These are phyloP conservation scores for Lerista edwardsae DNA, from an alignment of 2,797 vertebrate species.

Conservation along the genomic window DNA sequence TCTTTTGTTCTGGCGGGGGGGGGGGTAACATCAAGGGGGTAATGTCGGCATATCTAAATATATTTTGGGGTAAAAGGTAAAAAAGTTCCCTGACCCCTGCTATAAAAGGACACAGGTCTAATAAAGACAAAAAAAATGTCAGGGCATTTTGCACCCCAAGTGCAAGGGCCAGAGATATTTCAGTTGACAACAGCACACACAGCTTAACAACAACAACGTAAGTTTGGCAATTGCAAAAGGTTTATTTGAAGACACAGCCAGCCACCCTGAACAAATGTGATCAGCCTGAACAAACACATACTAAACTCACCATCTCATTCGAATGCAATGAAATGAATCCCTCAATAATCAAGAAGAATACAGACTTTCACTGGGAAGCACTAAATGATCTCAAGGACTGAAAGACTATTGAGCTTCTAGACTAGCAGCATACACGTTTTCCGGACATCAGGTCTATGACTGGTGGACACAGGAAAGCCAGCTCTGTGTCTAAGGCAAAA, in stretches of 20 bases:
- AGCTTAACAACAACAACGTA: background rate
- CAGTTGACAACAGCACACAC: background rate
- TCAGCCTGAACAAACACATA: background rate
- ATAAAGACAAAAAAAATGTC: background rate
- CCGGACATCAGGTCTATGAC: background rate
- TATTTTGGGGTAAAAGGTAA: too few species aligned
- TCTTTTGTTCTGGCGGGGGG: too few species aligned
- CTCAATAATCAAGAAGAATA: constrained; percentile 1
- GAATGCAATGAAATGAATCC: constrained; percentile 1
- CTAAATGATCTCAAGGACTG: accelerated
- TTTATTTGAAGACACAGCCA: background rate
- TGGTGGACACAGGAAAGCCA: background rate
- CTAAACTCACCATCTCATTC: background rate
- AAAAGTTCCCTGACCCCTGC: too few species aligned
- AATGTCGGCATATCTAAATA: too few species aligned
- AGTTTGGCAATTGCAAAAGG: background rate
- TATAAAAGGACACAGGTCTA: background rate
- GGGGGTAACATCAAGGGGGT: too few species aligned
- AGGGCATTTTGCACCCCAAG: background rate
- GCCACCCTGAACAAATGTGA: too few species aligned
- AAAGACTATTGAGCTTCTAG: constrained; percentile 25
- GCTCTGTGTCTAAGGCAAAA: background rate
- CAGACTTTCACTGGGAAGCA: constrained; percentile 6
- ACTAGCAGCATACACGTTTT: background rate
- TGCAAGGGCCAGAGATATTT: background rate